Evolutionary conservation across 2,797 vertebrate species (phyloP).

Genomic region (Hyperoplus lanceolatus): DNA sequence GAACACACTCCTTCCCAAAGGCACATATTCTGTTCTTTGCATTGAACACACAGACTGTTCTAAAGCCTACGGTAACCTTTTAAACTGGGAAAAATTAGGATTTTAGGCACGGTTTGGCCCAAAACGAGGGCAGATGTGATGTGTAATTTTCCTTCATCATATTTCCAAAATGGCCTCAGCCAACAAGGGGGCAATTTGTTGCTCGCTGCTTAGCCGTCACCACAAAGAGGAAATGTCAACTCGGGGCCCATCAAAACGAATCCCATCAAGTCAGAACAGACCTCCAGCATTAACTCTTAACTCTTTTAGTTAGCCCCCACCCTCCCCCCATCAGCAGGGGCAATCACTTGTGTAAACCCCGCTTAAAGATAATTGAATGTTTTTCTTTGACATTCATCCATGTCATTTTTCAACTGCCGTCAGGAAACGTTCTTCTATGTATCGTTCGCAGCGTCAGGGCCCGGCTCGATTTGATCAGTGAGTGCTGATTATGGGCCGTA

Average conservation of each 20-base stretch:
- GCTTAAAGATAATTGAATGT: constrained; percentile 72
- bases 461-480: constrained; percentile 39
- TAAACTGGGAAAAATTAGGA: constrained; percentile 44
- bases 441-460: constrained; percentile 29
- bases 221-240: constrained; percentile 75
- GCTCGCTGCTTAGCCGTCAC: constrained; percentile 55
- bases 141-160: constrained; percentile 78
- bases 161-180: constrained; percentile 66
- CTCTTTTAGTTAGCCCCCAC: constrained; percentile 4
- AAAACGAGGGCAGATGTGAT: constrained; percentile 79
- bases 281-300: constrained; percentile 40
- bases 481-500: constrained; percentile 58
- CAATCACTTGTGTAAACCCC: constrained; percentile 74
- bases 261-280: constrained; percentile 57
- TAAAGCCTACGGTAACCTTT: constrained; percentile 20
- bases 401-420: constrained; percentile 53
- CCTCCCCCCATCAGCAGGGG: constrained; percentile 36
- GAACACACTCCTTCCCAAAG: constrained; percentile 30
- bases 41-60: neutral
- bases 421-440: constrained; percentile 51
- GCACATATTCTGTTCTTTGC: constrained; percentile 29
- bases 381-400: constrained; percentile 72
- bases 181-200: constrained; percentile 71
- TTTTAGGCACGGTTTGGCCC: constrained; percentile 53
- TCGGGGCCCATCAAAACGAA: constrained; percentile 63